These are phyloP conservation scores for Drosophila mercatorum DNA, from an alignment of 2,888 invertebrate genomes.

Conservation along the genomic window DNA sequence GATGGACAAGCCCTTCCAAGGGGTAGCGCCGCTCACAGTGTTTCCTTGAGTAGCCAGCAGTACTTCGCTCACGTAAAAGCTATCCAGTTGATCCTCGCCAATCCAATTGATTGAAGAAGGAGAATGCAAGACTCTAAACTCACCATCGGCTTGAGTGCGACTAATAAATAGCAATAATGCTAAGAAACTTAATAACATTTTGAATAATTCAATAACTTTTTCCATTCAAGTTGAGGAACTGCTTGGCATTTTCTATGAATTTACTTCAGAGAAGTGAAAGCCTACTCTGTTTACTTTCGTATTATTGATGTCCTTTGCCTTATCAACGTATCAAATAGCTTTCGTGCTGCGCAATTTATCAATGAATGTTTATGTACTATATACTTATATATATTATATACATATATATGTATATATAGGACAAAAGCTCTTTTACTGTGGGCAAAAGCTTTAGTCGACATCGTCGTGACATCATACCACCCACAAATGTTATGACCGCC, in stretches of 20 bases:
- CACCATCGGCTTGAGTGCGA: constrained; percentile 80
- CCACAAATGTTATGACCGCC: constrained; percentile 40
- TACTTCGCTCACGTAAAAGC: constrained; percentile 88
- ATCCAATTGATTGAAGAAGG: constrained; percentile 89
- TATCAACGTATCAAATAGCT: constrained; percentile 13
- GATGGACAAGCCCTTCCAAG: constrained; percentile 89
- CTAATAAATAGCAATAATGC: constrained; percentile 65
- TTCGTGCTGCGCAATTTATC: constrained; percentile 31
- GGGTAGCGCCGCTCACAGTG: constrained; percentile 87
- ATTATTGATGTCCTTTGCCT: constrained; percentile 8
- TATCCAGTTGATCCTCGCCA: constrained; percentile 86
- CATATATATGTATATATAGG: constrained; percentile 12
- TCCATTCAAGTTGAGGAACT: background rate
- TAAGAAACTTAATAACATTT: constrained; percentile 72
- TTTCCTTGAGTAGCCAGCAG: constrained; percentile 89
- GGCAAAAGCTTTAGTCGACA: constrained; percentile 44
- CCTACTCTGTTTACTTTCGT: constrained; percentile 12
- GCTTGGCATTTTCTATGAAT: too few relatives aligned
- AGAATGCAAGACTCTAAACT: constrained; percentile 88
- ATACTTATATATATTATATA: background rate
- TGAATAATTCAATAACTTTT: background rate
- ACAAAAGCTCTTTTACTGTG: constrained; percentile 40
- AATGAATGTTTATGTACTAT: constrained; percentile 12
- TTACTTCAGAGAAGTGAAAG: background rate
- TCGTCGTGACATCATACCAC: constrained; percentile 54